phyloP scores from a whole-genome alignment of 2,797 vertebrate genomes.

The Podarcis siculus region DNA sequence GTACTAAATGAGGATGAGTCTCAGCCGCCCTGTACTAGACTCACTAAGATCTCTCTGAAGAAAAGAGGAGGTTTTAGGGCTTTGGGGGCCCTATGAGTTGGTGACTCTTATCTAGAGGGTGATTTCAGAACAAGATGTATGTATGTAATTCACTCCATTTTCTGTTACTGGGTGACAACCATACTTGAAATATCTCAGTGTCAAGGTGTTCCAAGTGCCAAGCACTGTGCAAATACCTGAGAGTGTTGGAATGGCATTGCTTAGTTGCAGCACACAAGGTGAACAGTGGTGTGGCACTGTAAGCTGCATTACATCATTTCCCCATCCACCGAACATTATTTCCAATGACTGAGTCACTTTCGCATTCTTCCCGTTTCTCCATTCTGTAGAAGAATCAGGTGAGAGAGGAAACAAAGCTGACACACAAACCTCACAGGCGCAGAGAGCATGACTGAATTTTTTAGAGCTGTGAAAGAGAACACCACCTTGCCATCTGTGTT shows the following conservation, averaged over 20 bases:
- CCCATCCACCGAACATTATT: fast-evolving
- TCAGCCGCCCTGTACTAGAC: too few relatives aligned
- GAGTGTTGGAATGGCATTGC: not conserved
- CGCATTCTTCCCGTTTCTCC: not conserved
- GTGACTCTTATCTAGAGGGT: too few relatives aligned
- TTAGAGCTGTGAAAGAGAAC: not conserved
- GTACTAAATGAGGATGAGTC: too few relatives aligned
- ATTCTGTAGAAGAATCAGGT: not conserved
- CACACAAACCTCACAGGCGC: not conserved
- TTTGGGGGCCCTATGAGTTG: too few relatives aligned
- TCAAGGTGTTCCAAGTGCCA: not conserved
- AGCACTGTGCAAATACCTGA: not conserved
- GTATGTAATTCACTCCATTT: not conserved
- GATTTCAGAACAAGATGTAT: not conserved
- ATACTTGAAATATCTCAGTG: not conserved
- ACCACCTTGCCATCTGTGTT: not conserved
- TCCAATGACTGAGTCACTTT: conserved; percentile 1
- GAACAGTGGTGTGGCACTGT: not conserved
- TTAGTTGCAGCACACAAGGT: not conserved
- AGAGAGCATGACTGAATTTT: not conserved
- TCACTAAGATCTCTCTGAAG: too few relatives aligned
- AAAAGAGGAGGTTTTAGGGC: too few relatives aligned
- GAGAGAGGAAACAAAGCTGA: not conserved
- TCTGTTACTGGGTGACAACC: not conserved
- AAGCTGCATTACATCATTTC: not conserved